phyloP scores from a whole-genome alignment of 1,140 invertebrate genomes.

The Drosophila virilis region DNA sequence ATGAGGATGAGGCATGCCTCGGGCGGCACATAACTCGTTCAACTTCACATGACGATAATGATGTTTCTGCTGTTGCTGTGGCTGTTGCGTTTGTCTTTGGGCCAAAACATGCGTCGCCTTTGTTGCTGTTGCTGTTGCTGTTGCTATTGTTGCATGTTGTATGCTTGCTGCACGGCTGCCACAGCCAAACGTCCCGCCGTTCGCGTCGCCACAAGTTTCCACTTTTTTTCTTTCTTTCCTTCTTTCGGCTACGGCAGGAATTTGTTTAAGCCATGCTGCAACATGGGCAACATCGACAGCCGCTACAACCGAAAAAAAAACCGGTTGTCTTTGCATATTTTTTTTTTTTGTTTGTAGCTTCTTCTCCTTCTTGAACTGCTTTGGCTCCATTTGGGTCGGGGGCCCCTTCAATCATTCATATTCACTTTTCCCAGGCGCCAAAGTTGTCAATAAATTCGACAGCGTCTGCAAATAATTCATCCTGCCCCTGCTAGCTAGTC shows the following conservation, averaged over 20 bases:
- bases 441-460: slow-evolving; percentile 22
- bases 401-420: slow-evolving; percentile 47
- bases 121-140: slow-evolving; percentile 3
- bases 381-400: slow-evolving; percentile 21
- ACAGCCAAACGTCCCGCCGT: slow-evolving; percentile 6
- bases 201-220: slow-evolving; percentile 12
- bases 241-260: slow-evolving; percentile 50
- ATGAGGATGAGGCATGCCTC: slow-evolving; percentile 31
- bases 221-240: slow-evolving; percentile 17
- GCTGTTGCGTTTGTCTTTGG: too few relatives aligned
- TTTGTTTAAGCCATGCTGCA: slow-evolving; percentile 66
- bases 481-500: too few relatives aligned
- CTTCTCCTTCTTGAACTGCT: slow-evolving; percentile 12
- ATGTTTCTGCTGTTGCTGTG: not conserved
- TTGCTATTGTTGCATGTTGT: slow-evolving; percentile 11
- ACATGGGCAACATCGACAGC: slow-evolving; percentile 24
- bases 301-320: slow-evolving; percentile 37
- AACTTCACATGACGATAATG: slow-evolving; percentile 33
- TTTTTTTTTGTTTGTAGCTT: not conserved
- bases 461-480: not conserved
- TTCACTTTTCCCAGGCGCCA: slow-evolving; percentile 35
- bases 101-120: too few relatives aligned
- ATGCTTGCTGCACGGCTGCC: slow-evolving; percentile 13
- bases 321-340: slow-evolving; percentile 63
- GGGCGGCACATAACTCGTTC: slow-evolving; percentile 39